phyloP scores from a whole-genome alignment of 2,113 vertebrate genomes.

The Platysteira castanea region DNA sequence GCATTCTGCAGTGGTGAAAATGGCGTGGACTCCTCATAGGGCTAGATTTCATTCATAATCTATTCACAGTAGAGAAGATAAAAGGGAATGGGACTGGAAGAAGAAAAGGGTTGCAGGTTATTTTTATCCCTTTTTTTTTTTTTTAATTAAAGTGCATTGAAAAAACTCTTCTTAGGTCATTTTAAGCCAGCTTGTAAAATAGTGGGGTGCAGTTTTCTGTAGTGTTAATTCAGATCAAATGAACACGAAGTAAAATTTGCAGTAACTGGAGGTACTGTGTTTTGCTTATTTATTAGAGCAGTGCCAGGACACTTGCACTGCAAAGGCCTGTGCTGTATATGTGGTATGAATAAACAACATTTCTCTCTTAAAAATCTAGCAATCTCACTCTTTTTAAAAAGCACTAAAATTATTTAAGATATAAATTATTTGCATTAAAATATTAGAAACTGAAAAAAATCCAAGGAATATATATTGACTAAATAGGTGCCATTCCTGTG shows the following conservation, averaged over 20 bases:
- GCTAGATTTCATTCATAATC: not conserved
- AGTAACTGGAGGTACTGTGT: not conserved
- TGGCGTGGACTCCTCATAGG: not conserved
- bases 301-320: not conserved
- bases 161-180: not conserved
- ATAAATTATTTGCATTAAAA: conserved; percentile 4
- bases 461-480: not conserved
- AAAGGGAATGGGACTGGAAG: not conserved
- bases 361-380: not conserved
- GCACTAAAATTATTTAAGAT: not conserved
- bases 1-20: not conserved
- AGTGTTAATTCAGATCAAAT: not conserved
- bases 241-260: not conserved
- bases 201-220: not conserved
- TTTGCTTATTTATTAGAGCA: not conserved
- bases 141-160: not conserved
- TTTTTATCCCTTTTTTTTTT: not conserved
- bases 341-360: not conserved
- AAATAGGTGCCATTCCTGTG: not conserved
- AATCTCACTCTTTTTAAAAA: not conserved
- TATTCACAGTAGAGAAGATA: not conserved
- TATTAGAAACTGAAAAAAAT: not conserved
- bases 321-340: not conserved
- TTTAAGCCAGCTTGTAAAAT: not conserved
- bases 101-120: not conserved